These are phyloP conservation scores for Neoniphon sammara DNA, from an alignment of 2,797 vertebrate species.

Conservation along the genomic window DNA sequence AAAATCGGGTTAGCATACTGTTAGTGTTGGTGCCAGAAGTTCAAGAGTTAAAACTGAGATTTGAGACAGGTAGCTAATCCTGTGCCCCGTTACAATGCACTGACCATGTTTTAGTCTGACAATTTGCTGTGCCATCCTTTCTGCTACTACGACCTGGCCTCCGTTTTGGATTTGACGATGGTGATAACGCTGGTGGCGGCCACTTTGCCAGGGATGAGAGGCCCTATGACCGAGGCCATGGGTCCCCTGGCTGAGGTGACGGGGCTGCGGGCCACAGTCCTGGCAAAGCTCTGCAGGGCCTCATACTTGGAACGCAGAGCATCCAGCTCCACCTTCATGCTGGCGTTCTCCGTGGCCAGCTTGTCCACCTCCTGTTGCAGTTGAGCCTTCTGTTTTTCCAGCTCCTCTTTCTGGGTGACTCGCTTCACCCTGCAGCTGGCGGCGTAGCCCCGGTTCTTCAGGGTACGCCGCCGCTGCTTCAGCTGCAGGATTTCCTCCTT, in stretches of 20 bases:
- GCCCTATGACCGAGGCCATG: conserved; percentile 89
- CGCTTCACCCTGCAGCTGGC: conserved; percentile 98
- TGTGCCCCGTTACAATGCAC: conserved; percentile 76
- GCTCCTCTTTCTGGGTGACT: conserved; percentile 98
- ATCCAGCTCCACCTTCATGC: conserved; percentile 98
- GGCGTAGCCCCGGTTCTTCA: conserved; percentile 97
- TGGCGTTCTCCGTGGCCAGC: conserved; percentile 95
- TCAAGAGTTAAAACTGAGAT: conserved; percentile 42
- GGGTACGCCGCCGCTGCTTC: conserved; percentile 96
- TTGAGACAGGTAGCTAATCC: conserved; percentile 38
- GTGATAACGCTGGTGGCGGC: conserved; percentile 99
- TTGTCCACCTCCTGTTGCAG: conserved; percentile 98
- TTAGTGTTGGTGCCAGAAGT: conserved; percentile 49
- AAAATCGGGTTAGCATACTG: conserved; percentile 38
- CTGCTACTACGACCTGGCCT: conserved; percentile 93
- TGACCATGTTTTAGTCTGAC: conserved; percentile 64
- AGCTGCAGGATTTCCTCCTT: conserved; percentile 98
- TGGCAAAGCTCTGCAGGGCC: conserved; percentile 97
- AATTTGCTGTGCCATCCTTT: conserved; percentile 70
- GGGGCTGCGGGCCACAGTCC: conserved; percentile 96
- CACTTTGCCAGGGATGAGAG: conserved; percentile 94
- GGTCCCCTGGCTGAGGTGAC: conserved; percentile 89
- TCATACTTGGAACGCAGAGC: conserved; percentile 98
- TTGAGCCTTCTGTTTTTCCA: conserved; percentile 96
- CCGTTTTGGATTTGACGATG: conserved; percentile 98